Base-by-base conservation (phyloP, 2,888 invertebrate genomes). In the Acholoe squamosa region DNA sequence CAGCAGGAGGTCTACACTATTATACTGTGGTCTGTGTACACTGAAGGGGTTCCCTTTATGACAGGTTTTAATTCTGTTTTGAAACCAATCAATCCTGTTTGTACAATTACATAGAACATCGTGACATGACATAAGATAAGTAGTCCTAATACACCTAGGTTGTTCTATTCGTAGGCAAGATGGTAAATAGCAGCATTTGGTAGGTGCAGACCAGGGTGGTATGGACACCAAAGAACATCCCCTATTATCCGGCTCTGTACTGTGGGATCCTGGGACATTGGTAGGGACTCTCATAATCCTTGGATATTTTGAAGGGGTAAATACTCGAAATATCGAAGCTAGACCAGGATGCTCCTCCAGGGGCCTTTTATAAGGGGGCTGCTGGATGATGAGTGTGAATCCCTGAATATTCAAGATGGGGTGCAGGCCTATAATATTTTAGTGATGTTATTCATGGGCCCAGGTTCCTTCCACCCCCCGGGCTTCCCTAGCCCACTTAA, bases 1-100 rank as follows among this genome's bases (percentile, higher is more conserved):
- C 31, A 25, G 14, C 28, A 28, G 71, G 3, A 28, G 31, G 71
- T 71, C 3, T 71, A 25, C 71, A 1, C 25, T 71, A 25, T 1
- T 71, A 7, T 14, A 25, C 28, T n/a, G 25, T 71, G 5, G 14
- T 3, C 28, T 71, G 14, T 71, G 71, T 28, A 7, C 71, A 28
- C n/a, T 43, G n/a, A 28, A 71, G 31, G 71, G 71, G 28, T 71
- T 71, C 71, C 71, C 71, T 28, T 61, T 71, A 71, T 71, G 71
- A 3, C 3, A 28, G 28, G 0, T 61, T 3, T 25, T 71, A 71
- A 71, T 71, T 71, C 71, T 71, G 71, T 71, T 71, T 5, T 71
- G 28, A 71, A 71, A 71, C 71, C 71, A 71, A 71, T 71, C 71
- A 71, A 28, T 28, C 28, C 71, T 71, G 71, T 0, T 19, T 61